Evolutionary conservation across 2,113 vertebrate species (phyloP).

Genomic region (Carettochelys insculpta): DNA sequence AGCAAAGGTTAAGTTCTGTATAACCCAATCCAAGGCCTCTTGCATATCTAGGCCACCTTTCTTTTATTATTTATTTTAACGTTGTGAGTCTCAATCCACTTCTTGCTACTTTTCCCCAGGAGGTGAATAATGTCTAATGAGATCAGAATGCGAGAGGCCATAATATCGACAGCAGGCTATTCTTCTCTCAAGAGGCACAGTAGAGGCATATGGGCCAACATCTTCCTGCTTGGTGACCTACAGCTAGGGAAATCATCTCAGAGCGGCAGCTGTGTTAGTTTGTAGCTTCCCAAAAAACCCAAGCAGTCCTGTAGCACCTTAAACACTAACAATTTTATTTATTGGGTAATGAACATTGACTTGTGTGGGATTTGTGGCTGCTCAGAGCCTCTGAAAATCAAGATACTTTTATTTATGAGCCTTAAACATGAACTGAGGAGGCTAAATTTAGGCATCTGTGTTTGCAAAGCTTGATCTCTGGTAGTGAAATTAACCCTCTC

Average conservation of each 20-base stretch:
- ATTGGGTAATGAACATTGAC: too few species aligned
- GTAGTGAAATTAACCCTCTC: neutral
- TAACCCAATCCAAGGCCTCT: neutral
- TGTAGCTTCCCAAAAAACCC: too few species aligned
- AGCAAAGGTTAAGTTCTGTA: neutral
- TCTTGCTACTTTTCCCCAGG: neutral
- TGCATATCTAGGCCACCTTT: neutral
- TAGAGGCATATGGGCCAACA: neutral
- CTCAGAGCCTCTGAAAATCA: neutral
- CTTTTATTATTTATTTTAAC: neutral
- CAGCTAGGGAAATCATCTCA: neutral
- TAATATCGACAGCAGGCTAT: neutral
- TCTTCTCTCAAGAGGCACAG: neutral
- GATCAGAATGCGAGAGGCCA: neutral
- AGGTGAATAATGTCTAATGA: neutral
- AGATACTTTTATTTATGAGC: neutral
- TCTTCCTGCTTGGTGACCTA: neutral
- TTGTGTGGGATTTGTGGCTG: neutral
- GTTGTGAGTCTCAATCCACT: neutral
- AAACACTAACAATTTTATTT: too few species aligned
- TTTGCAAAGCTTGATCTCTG: neutral
- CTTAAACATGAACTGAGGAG: neutral
- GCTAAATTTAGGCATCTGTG: neutral
- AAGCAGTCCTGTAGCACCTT: too few species aligned
- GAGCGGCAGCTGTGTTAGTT: too few species aligned